Evolutionary conservation across 2,888 invertebrate genomes (phyloP).

Genomic region (Unio pictorum): DNA sequence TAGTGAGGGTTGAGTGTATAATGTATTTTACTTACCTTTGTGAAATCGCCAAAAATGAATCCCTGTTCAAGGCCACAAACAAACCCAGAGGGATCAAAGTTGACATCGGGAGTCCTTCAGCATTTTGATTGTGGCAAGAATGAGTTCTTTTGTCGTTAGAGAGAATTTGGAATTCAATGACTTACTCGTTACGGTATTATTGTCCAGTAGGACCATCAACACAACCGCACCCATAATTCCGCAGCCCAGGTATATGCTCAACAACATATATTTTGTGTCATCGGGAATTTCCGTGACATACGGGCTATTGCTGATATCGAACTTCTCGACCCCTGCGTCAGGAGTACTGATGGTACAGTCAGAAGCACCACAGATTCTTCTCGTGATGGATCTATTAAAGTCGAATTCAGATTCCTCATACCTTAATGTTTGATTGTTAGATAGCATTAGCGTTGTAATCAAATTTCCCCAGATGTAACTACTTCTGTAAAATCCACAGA

Average conservation of each 20-base stretch:
- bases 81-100: conserved; percentile 64
- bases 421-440: conserved; percentile 33
- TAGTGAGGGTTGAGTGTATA: too few relatives aligned
- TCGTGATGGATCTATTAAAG: conserved; percentile 4
- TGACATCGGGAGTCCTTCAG: conserved; percentile 63
- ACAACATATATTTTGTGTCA: conserved; percentile 53
- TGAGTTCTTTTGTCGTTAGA: conserved; percentile 52
- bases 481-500: conserved; percentile 62
- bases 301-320: conserved; percentile 27
- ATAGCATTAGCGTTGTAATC: conserved; percentile 60
- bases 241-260: conserved; percentile 62
- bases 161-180: conserved; percentile 40
- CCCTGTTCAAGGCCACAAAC: conserved; percentile 66
- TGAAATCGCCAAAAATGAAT: conserved; percentile 68
- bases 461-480: conserved; percentile 69
- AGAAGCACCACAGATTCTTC: conserved; percentile 40
- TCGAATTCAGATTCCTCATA: not conserved
- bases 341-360: conserved; percentile 37
- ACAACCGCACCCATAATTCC: conserved; percentile 61
- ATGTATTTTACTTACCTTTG: conserved; percentile 55
- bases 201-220: conserved; percentile 57
- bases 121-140: conserved; percentile 60
- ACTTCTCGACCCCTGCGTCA: conserved; percentile 20
- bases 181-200: conserved; percentile 42
- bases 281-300: conserved; percentile 42